These are phyloP conservation scores for Megalopta genalis DNA, from an alignment of 1,140 invertebrate species.

Conservation along the genomic window DNA sequence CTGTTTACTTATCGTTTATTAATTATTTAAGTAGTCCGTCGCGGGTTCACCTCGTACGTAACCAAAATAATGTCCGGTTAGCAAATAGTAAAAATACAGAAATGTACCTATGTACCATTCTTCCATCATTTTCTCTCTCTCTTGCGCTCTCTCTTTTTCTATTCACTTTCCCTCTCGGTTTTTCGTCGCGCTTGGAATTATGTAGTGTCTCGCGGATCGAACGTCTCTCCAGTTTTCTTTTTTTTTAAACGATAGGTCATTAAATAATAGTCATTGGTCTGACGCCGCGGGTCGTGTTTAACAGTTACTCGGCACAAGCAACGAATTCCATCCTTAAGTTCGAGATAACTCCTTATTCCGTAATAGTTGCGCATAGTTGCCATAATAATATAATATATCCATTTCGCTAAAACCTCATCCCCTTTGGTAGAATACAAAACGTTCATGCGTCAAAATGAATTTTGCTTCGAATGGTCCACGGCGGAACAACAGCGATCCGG, in stretches of 20 bases:
- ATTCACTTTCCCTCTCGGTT: conserved; percentile 1
- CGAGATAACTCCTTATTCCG: conserved; percentile 49
- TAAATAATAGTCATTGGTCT: conserved; percentile 78
- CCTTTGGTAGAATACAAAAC: conserved; percentile 56
- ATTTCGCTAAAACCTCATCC: conserved; percentile 52
- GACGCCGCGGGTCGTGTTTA: conserved; percentile 71
- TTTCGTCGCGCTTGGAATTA: conserved; percentile 60
- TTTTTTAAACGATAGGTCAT: conserved; percentile 66
- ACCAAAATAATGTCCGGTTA: conserved; percentile 70
- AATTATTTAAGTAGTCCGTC: conserved; percentile 72
- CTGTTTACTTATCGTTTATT: conserved; percentile 42
- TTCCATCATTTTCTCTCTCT: background rate
- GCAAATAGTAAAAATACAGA: conserved; percentile 72
- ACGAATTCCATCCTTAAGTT: conserved; percentile 51
- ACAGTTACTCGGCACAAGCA: conserved; percentile 51
- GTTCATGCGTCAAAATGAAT: conserved; percentile 19
- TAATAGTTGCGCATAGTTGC: conserved; percentile 47
- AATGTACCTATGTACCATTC: conserved; percentile 61
- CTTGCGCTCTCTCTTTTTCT: background rate
- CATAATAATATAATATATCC: conserved; percentile 30
- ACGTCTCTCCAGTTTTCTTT: conserved; percentile 56
- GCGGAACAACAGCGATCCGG: background rate
- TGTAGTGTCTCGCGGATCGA: conserved; percentile 62
- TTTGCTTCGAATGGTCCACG: background rate
- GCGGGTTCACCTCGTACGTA: conserved; percentile 68